Percentiles rank a stretch among this genome's conserved stretches.
Conservation (phyloP, 2,888 invertebrate genomes). For the Ennomos quercinarius region DNA sequence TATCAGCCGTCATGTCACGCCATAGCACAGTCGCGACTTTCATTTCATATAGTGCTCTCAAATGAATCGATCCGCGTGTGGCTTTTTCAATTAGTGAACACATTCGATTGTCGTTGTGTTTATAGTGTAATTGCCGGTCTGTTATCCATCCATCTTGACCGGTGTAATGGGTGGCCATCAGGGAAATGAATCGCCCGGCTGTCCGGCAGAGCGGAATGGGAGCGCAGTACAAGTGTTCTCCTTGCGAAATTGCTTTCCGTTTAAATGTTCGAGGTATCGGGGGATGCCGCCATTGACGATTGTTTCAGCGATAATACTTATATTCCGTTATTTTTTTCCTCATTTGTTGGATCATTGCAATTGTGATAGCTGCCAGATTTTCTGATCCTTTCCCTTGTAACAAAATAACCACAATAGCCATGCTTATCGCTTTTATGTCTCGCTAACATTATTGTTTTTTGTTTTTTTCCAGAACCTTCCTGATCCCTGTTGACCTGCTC, state of each 20-base stretch:
- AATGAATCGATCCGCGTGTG: constrained; percentile 73
- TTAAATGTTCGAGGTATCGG: constrained; percentile 67
- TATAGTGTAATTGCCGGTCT: constrained; percentile 82
- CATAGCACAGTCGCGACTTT: constrained; percentile 64
- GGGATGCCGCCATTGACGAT: constrained; percentile 58
- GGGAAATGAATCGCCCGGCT: constrained; percentile 77
- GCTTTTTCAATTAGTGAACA: constrained; percentile 83
- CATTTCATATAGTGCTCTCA: constrained; percentile 83
- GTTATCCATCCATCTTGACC: constrained; percentile 83
- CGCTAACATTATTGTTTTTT: constrained; percentile 16
- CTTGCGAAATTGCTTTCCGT: constrained; percentile 73
- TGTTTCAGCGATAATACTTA: constrained; percentile 50
- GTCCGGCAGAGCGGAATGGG: constrained; percentile 65
- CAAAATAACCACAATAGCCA: constrained; percentile 8
- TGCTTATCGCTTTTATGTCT: constrained; percentile 16
- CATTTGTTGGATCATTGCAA: constrained; percentile 24
- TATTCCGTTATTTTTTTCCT: constrained; percentile 37
- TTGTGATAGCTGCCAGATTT: constrained; percentile 27
- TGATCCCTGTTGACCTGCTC: constrained; percentile 24
- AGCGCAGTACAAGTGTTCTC: constrained; percentile 68
- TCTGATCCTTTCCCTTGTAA: constrained; percentile 33
- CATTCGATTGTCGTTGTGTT: constrained; percentile 82
- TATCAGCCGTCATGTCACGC: constrained; percentile 75
- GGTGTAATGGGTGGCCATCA: constrained; percentile 81
- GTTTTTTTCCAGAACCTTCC: constrained; percentile 27